Conservation (phyloP, 2,797 vertebrate species). For the Cygnus olor region DNA sequence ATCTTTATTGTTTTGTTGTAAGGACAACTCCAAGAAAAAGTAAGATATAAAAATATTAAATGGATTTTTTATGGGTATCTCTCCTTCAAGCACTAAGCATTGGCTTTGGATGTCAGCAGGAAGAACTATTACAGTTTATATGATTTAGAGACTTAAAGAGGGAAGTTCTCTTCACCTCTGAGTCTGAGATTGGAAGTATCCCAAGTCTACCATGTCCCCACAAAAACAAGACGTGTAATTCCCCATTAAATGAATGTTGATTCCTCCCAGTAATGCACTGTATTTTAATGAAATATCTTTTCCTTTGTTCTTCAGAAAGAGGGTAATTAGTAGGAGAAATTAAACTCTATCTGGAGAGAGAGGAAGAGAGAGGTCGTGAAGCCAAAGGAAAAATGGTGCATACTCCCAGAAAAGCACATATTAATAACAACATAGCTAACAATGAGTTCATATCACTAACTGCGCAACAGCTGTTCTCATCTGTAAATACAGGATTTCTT, state of each 20-base stretch:
- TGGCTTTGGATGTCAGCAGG: neutral
- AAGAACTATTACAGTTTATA: neutral
- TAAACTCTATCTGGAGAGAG: neutral
- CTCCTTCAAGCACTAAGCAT: neutral
- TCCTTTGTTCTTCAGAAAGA: neutral
- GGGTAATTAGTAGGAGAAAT: neutral
- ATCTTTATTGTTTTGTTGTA: neutral
- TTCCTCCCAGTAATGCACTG: neutral
- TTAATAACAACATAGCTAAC: neutral
- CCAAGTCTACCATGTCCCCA: neutral
- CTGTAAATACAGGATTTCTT: neutral
- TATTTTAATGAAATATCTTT: neutral
- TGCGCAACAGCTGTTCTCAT: neutral
- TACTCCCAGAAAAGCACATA: neutral
- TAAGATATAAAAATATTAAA: neutral
- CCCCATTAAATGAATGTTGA: neutral
- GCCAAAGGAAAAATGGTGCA: neutral
- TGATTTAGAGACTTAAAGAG: neutral
- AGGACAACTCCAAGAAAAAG: neutral
- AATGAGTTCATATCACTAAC: neutral
- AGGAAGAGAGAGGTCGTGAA: neutral
- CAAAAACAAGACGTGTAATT: neutral
- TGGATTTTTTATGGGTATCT: neutral
- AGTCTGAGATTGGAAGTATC: neutral
- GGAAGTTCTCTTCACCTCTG: neutral